Evolutionary conservation across 2,797 vertebrate genomes (phyloP), one percentile per base, ranked within the genome.

Genomic region (Staurois parvus): DNA sequence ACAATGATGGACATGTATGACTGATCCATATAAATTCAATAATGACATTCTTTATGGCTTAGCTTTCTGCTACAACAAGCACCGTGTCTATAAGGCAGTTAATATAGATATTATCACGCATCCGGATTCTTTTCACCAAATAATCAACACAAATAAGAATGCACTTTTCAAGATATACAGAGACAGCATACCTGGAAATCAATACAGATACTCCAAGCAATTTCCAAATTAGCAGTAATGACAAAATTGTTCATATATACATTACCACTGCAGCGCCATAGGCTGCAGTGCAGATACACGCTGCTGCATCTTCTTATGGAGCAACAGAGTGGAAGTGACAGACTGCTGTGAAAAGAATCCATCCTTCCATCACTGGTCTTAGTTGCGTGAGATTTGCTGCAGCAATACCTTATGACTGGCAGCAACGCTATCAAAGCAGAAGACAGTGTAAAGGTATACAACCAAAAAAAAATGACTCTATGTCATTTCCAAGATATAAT

Each of bases 261-360:
- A 68, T 66, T 62, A 68, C 28, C 76, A 79, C 73, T 84, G 48
- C 74, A 78, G 83, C 32, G 72, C 74, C 26, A 70, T 59, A 77
- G 83, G 74, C 83, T 84, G 83, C 83, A 84, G 75, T 84, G 76
- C 76, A 84, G 67, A 81, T 73, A 62, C 24, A 84, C 52, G 19
- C 76, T 30, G 37, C 64, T 40, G 78, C 28, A 68, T 67, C 78
- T 80, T 70, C 34, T 45, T 24, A 10, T 72, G 67, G 56, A 80
- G 66, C 66, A 80, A 72, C 68, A 80, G 79, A 52, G 56, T 56
- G 52, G 26, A 80, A 56, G 68, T 37, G 67, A 56, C 67, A 70
- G 64, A 80, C 42, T 11, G 29, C 40, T 52, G 78, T 26, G 12
- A 24, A 37, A 21, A 26, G 17, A 59, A 34, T 37, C 30, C 66